A percentile compares a stretch with the other conserved stretches of the same genome.
Conservation (phyloP, 2,797 vertebrate species). For the Clamator glandarius region DNA sequence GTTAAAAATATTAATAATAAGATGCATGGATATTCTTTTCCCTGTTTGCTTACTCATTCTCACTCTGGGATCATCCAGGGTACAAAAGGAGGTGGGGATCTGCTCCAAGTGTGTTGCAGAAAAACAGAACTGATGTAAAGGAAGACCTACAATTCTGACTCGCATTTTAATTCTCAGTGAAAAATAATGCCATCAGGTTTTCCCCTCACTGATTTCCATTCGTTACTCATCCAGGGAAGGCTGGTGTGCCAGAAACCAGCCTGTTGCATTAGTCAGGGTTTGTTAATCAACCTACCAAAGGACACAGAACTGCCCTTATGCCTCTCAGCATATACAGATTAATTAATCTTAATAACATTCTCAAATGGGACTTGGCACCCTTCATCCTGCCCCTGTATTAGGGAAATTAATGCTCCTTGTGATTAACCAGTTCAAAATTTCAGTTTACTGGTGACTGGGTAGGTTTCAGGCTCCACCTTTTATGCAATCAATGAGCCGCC, state of each 20-base stretch:
- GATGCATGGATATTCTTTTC: not conserved
- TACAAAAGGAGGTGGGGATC: not conserved
- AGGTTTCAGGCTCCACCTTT: not conserved
- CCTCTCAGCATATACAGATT: not conserved
- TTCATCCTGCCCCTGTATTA: rapidly evolving
- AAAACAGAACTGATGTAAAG: not conserved
- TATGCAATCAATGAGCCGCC: not conserved
- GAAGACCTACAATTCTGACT: not conserved
- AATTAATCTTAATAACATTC: not conserved
- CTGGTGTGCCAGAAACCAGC: not conserved
- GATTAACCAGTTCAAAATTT: not conserved
- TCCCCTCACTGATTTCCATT: constrained; percentile 4
- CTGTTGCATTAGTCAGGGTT: constrained; percentile 4
- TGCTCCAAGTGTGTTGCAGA: not conserved
- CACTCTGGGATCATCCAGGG: not conserved
- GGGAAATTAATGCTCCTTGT: not conserved
- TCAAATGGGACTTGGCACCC: not conserved
- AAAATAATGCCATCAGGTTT: not conserved
- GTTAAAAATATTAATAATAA: not conserved
- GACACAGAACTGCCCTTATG: not conserved
- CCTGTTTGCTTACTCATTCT: not conserved
- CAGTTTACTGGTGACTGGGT: not conserved
- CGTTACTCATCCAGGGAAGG: not conserved
- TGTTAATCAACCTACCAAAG: not conserved
- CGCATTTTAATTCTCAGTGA: not conserved